Evolutionary conservation across 2,888 invertebrate species (phyloP).

Genomic region (Scelioninae gen. 2): DNA sequence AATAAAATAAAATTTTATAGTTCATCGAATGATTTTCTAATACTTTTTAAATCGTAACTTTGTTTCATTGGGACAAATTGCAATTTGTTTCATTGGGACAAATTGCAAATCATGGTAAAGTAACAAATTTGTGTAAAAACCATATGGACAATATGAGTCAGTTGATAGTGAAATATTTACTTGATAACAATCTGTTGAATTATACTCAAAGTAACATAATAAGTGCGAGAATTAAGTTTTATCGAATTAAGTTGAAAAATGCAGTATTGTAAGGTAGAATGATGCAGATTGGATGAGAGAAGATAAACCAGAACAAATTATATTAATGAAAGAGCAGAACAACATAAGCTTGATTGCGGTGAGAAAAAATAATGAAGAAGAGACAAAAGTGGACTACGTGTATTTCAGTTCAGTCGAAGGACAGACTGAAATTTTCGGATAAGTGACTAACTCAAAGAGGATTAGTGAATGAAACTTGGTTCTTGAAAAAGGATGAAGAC

Average conservation of each 20-base stretch:
- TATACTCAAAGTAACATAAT: too few species aligned
- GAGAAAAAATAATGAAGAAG: constrained; percentile 20
- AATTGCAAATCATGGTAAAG: too few species aligned
- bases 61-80: too few species aligned
- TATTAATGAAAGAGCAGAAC: constrained; percentile 51
- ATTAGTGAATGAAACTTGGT: constrained; percentile 21
- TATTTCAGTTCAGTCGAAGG: constrained; percentile 24
- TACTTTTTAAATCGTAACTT: too few species aligned
- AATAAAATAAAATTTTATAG: background rate
- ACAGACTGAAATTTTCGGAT: constrained; percentile 11
- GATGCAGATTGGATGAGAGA: constrained; percentile 33
- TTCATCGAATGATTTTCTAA: background rate
- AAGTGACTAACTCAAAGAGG: constrained; percentile 26
- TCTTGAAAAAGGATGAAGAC: constrained; percentile 6
- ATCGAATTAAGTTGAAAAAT: constrained; percentile 36
- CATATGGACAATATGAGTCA: too few species aligned
- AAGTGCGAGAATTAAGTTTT: constrained; percentile 43
- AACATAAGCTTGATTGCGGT: constrained; percentile 47
- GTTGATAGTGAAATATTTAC: too few species aligned
- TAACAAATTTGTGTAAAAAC: too few species aligned
- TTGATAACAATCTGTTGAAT: too few species aligned
- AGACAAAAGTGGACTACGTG: constrained; percentile 9
- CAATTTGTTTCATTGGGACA: too few species aligned
- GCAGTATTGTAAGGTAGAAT: constrained; percentile 39
- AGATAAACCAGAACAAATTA: constrained; percentile 53